A percentile compares a stretch with the other conserved stretches of the same genome.
These are phyloP conservation scores for Liopterus haemorrhoidalis DNA, from an alignment of 2,888 invertebrate species.

Conservation along the genomic window DNA sequence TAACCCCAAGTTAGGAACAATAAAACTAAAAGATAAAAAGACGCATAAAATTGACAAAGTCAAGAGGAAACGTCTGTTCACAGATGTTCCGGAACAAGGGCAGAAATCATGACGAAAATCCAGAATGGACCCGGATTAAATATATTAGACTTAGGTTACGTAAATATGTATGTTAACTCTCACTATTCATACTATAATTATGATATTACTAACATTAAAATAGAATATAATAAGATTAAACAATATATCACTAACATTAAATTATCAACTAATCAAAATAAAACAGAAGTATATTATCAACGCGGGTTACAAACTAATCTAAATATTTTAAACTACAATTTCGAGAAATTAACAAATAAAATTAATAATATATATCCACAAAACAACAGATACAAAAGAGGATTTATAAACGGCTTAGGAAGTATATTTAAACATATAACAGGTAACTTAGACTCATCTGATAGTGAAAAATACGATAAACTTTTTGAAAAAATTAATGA, in stretches of 20 bases:
- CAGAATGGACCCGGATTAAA: background rate
- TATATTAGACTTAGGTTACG: constrained; percentile 2
- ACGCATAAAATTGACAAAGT: constrained; percentile 2
- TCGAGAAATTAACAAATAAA: background rate
- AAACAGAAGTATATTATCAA: background rate
- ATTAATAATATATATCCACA: constrained; percentile 9
- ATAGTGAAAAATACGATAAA: constrained; percentile 12
- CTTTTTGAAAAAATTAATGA: constrained; percentile 7
- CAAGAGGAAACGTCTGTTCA: constrained; percentile 1
- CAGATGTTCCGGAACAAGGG: background rate
- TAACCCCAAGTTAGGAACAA: constrained; percentile 5
- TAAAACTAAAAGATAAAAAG: background rate
- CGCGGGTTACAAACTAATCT: constrained; percentile 1
- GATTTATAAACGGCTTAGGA: constrained; percentile 7
- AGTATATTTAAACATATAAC: constrained; percentile 5
- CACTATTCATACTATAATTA: constrained; percentile 4
- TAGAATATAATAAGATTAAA: constrained; percentile 10
- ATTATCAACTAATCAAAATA: constrained; percentile 1
- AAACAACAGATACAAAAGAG: constrained; percentile 3
- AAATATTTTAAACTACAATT: constrained; percentile 8
- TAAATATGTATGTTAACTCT: constrained; percentile 2
- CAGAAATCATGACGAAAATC: background rate
- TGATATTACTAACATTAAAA: constrained; percentile 3
- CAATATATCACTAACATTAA: background rate
- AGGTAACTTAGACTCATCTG: constrained; percentile 8